Conservation (phyloP, 2,888 invertebrate genomes). For the Athrips mouffetella region DNA sequence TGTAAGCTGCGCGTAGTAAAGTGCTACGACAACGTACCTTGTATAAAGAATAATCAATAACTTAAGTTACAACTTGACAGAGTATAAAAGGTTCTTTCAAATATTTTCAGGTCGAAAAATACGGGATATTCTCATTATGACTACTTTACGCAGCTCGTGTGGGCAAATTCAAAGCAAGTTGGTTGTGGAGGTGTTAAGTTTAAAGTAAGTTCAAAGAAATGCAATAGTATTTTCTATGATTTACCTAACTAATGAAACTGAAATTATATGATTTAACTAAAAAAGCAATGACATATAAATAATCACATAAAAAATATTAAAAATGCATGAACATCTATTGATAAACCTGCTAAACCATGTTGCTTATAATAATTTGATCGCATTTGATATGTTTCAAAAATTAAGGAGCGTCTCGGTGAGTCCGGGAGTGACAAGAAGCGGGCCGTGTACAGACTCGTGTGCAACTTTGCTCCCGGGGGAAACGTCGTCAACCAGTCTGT, state of each 20-base stretch:
- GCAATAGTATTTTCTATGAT: not conserved
- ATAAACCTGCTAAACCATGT: not conserved
- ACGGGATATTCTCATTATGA: slow-evolving; percentile 47
- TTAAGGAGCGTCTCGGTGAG: slow-evolving; percentile 39
- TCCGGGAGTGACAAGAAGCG: slow-evolving; percentile 32
- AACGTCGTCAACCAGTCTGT: slow-evolving; percentile 46
- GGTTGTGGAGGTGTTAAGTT: slow-evolving; percentile 66
- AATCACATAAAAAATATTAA: no score
- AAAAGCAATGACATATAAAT: no score
- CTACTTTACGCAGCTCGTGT: slow-evolving; percentile 65
- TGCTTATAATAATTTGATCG: slow-evolving; percentile 18
- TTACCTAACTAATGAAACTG: no score
- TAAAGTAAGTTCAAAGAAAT: slow-evolving; percentile 40
- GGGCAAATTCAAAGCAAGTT: slow-evolving; percentile 55
- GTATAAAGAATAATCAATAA: not conserved
- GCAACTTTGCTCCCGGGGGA: slow-evolving; percentile 63
- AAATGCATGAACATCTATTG: not conserved
- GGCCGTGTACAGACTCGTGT: slow-evolving; percentile 59
- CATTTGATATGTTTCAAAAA: no score
- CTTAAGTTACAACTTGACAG: not conserved
- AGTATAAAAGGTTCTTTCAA: not conserved
- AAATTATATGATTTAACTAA: no score
- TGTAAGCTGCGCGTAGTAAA: no score
- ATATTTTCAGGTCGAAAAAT: slow-evolving; percentile 39
- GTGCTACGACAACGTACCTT: no score